Evolutionary conservation across 2,797 vertebrate genomes (phyloP).

Genomic region (Ataeniobius toweri): DNA sequence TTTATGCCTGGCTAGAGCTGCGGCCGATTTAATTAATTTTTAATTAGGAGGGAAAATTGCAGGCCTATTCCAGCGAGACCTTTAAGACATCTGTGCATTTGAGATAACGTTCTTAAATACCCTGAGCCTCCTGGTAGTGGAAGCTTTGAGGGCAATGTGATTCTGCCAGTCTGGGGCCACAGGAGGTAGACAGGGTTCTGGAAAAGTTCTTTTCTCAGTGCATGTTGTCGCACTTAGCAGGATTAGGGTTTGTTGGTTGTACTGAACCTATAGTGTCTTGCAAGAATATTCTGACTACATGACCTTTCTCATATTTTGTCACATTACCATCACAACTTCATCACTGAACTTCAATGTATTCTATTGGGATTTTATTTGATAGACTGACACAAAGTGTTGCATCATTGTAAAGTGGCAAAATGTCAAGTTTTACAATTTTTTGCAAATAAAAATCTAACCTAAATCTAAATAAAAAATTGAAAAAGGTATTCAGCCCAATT

Average conservation of each 20-base stretch:
- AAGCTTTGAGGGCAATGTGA: constrained; percentile 61
- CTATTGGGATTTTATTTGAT: neutral
- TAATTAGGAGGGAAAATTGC: constrained; percentile 83
- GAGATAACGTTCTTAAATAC: constrained; percentile 84
- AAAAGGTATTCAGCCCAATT: neutral
- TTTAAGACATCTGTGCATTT: constrained; percentile 84
- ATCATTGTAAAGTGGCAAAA: neutral
- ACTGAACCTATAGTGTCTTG: constrained; percentile 34
- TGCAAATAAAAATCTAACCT: neutral
- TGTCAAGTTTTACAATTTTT: neutral
- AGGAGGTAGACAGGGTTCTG: constrained; percentile 27
- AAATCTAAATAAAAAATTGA: neutral
- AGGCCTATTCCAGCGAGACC: constrained; percentile 78
- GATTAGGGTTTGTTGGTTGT: constrained; percentile 37
- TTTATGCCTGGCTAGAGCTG: constrained; percentile 80
- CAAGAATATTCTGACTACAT: constrained; percentile 15
- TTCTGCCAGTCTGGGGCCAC: constrained; percentile 38
- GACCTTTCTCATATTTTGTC: neutral
- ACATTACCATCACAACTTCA: neutral
- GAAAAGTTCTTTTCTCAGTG: constrained; percentile 28
- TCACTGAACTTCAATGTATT: neutral
- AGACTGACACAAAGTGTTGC: neutral
- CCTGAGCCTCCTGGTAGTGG: constrained; percentile 65
- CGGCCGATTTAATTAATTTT: constrained; percentile 83
- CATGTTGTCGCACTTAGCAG: constrained; percentile 10